These are phyloP conservation scores for Takifugu bimaculatus DNA, from an alignment of 2,113 vertebrate species.

Conservation along the genomic window DNA sequence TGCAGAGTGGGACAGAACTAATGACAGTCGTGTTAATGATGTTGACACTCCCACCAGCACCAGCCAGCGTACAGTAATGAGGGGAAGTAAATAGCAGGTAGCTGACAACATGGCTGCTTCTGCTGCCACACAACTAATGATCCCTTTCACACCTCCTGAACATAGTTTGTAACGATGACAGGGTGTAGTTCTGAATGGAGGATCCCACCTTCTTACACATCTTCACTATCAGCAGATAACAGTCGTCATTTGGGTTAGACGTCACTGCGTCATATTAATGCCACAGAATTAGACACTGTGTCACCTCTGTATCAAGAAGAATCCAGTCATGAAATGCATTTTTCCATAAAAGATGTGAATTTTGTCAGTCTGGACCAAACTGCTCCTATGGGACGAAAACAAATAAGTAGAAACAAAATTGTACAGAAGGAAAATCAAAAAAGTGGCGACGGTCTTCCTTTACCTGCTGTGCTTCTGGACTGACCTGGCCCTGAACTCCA, in stretches of 20 bases:
- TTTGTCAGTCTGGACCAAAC: background rate
- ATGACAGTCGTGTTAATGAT: conserved; percentile 78
- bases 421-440: conserved; percentile 30
- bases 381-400: conserved; percentile 8
- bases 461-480: conserved; percentile 61
- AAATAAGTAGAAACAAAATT: conserved; percentile 34
- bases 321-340: background rate
- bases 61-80: conserved; percentile 73
- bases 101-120: conserved; percentile 70
- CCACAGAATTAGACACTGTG: conserved; percentile 15
- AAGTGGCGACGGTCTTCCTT: conserved; percentile 39
- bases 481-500: conserved; percentile 71
- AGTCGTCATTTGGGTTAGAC: conserved; percentile 22
- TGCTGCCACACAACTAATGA: conserved; percentile 73
- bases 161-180: conserved; percentile 75
- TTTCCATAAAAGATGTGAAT: background rate
- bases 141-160: conserved; percentile 71
- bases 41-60: conserved; percentile 75
- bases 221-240: conserved; percentile 48
- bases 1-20: conserved; percentile 66
- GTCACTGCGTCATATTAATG: conserved; percentile 12
- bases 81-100: conserved; percentile 78
- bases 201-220: conserved; percentile 57
- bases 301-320: conserved; percentile 5
- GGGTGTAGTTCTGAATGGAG: conserved; percentile 64